These are phyloP conservation scores for Thecocarcelia acutangulata DNA, from an alignment of 2,888 invertebrate species.

Conservation along the genomic window DNA sequence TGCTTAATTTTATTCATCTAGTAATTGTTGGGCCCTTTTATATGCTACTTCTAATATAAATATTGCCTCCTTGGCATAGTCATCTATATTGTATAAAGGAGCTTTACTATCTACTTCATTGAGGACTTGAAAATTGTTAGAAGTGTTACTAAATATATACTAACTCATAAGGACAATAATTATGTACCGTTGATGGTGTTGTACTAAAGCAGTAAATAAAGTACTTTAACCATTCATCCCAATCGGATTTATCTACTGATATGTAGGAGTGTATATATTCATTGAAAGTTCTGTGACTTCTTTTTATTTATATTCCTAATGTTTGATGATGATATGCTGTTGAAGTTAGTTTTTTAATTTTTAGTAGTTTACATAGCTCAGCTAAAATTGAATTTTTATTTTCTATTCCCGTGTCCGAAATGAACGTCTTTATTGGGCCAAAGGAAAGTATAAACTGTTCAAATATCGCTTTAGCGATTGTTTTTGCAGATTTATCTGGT, in stretches of 20 bases:
- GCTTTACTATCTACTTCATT: not conserved
- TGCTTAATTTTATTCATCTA: too few relatives aligned
- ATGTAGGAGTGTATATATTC: not conserved
- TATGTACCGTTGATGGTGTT: not conserved
- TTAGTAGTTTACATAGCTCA: not conserved
- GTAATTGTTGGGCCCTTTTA: too few relatives aligned
- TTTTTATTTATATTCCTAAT: too few relatives aligned
- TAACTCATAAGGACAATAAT: slow-evolving; percentile 8
- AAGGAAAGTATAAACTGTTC: too few relatives aligned
- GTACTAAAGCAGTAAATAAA: not conserved
- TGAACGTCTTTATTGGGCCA: too few relatives aligned
- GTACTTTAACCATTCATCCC: not conserved
- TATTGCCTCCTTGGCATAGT: too few relatives aligned
- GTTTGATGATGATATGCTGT: too few relatives aligned
- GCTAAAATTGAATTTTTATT: not conserved
- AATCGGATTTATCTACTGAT: not conserved
- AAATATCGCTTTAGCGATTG: too few relatives aligned
- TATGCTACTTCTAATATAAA: too few relatives aligned
- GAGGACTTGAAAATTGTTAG: not conserved
- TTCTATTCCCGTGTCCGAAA: not conserved
- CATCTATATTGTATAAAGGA: not conserved
- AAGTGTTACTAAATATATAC: not conserved
- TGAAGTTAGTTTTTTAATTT: not conserved
- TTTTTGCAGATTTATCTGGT: too few relatives aligned
- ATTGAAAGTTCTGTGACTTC: too few relatives aligned